These are phyloP conservation scores for Anolis carolinensis DNA, from an alignment of 2,113 vertebrate species.

Conservation along the genomic window DNA sequence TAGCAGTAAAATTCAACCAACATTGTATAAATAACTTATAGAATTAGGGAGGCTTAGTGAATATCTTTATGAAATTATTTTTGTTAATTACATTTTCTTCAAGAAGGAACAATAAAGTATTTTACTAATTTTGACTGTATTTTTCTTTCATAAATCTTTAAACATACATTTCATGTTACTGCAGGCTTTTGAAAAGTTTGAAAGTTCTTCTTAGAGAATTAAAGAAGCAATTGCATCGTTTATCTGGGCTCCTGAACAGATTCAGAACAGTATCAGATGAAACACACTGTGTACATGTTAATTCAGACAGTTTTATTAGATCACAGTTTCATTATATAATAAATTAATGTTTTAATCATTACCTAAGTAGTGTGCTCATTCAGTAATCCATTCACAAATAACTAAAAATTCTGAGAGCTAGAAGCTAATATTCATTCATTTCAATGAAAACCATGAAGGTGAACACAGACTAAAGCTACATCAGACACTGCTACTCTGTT, in stretches of 20 bases:
- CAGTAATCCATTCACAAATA: not conserved
- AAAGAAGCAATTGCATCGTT: not conserved
- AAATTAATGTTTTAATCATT: not conserved
- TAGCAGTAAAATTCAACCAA: not conserved
- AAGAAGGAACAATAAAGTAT: not conserved
- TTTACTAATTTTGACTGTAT: not conserved
- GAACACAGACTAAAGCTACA: not conserved
- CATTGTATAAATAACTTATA: no score
- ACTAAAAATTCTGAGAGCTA: not conserved
- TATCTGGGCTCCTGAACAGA: constrained; percentile 3
- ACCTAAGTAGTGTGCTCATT: not conserved
- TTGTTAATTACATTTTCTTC: not conserved
- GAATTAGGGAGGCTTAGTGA: not conserved
- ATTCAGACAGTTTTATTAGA: constrained; percentile 7
- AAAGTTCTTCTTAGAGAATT: not conserved
- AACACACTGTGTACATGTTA: not conserved
- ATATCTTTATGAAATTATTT: not conserved
- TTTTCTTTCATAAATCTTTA: not conserved
- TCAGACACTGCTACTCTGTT: not conserved
- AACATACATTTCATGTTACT: not conserved
- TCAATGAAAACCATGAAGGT: not conserved
- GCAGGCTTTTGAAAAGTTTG: not conserved
- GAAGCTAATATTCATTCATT: not conserved
- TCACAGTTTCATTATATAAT: not conserved
- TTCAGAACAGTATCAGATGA: not conserved